Evolutionary conservation across 2,888 invertebrate genomes (phyloP), one percentile per base, ranked within the genome.

Genomic region (Hirtodrosophila confusa): DNA sequence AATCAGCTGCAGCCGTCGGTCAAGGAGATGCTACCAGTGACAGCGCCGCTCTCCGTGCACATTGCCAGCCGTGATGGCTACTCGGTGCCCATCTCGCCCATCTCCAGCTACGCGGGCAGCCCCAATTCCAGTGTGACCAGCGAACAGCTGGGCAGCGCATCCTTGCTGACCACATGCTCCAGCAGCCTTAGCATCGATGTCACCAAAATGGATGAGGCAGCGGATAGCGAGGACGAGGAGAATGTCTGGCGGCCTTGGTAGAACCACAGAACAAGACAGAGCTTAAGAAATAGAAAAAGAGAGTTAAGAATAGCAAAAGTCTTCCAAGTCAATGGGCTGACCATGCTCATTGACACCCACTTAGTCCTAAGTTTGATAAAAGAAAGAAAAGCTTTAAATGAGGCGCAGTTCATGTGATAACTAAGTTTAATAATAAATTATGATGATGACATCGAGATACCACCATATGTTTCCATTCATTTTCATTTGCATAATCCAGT

Each of bases 1-100:
- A 97, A 97, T 72, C 91, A 91, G 65, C 39, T 91, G 41, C 91
- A 91, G 69, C 91, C 91, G 0, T 85, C 90, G 0, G 77, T 78
- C 0, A 90, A 90, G 58, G 83, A 89, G 27, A 45, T 63, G 8
- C 63, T 89, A 3, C 89, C 91, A 4, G 68, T 91, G 3, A 90
- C 85, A 6, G 79, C 89, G 0, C 90, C 91, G 0, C 75, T 90
- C 12, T 85, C 90, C 35, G 90, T 90, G 3, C 90, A 90, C 49
- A 89, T 90, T 36, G 85, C 75, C 71, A 75, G 17, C 43, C 88
- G 88, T 3, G 82, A 88, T 43, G 82, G 83, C 60, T 91, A 91
- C 62, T 87, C 90, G 4, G 91, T 91, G 60, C 91, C 91, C 51
- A 88, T 91, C 17, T 91, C 90, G 4, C 90, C 90, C 5, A 73